A percentile compares a stretch with the other conserved stretches of the same genome.
Evolutionary conservation across 2,113 vertebrate species (phyloP).

Genomic region (Salvelinus namaycush): DNA sequence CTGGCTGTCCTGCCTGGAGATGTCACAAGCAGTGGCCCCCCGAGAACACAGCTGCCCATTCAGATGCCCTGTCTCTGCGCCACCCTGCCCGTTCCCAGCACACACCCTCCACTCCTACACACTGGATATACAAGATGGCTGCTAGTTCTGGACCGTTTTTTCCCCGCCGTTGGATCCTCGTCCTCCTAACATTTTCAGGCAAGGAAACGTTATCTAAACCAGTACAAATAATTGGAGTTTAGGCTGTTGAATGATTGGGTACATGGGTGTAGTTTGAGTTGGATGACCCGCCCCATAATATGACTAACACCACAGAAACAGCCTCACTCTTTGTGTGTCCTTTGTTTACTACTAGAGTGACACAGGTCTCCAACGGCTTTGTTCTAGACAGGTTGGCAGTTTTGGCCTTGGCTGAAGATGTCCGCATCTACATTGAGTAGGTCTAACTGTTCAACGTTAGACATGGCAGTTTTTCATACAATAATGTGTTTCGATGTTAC

Average conservation of each 20-base stretch:
- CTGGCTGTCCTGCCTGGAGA: conserved; percentile 40
- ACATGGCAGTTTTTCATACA: too few species aligned
- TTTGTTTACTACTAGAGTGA: background rate
- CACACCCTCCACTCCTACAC: background rate
- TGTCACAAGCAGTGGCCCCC: conserved; percentile 45
- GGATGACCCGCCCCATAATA: too few species aligned
- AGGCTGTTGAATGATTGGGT: background rate
- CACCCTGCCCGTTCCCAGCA: conserved; percentile 12
- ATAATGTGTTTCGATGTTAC: too few species aligned
- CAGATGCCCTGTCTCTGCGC: conserved; percentile 7
- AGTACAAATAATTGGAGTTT: background rate
- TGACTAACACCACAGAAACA: background rate
- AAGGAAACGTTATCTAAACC: conserved; percentile 15
- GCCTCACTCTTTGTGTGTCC: background rate
- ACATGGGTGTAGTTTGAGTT: background rate
- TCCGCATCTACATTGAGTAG: too few species aligned
- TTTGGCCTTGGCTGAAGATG: background rate
- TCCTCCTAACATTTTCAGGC: conserved; percentile 40
- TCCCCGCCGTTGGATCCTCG: conserved; percentile 35
- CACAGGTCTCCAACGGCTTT: background rate
- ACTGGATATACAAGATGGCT: conserved; percentile 52
- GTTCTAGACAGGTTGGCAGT: too few species aligned
- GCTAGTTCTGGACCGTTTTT: conserved; percentile 13
- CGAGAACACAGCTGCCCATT: conserved; percentile 53
- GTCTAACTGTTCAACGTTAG: too few species aligned